phyloP scores from a whole-genome alignment of 2,888 invertebrate species.

The Platycnemis pennipes region DNA sequence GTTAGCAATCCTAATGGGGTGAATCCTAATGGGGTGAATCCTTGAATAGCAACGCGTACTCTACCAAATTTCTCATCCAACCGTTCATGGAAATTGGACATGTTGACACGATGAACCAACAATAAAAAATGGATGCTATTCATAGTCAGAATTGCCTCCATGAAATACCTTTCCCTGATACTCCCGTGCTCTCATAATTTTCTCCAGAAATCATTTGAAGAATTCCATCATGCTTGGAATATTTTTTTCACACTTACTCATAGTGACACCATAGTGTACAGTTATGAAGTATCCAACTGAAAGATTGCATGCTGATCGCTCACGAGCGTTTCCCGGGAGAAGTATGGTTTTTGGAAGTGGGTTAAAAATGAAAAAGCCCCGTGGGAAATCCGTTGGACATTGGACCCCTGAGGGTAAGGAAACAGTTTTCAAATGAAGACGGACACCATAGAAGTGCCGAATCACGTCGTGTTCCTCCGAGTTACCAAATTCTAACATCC shows the following conservation, averaged over 20 bases:
- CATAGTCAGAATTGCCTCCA: no score
- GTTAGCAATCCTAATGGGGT: no score
- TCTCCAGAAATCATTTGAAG: neutral
- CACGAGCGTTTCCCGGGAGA: neutral
- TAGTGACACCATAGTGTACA: neutral
- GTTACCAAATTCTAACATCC: slow-evolving; percentile 60
- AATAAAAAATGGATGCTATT: no score
- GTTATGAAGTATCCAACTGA: neutral
- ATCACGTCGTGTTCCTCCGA: slow-evolving; percentile 8
- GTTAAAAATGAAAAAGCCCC: neutral
- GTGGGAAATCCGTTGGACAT: slow-evolving; percentile 8
- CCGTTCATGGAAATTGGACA: no score
- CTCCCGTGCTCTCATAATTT: neutral
- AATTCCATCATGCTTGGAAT: neutral
- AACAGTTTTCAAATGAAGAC: slow-evolving; percentile 53
- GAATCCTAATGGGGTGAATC: no score
- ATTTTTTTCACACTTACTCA: neutral
- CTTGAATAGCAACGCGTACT: no score
- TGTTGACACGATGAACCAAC: no score
- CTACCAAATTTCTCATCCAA: no score
- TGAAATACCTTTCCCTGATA: no score
- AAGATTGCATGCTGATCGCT: neutral
- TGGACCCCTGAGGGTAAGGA: neutral
- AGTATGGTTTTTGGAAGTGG: neutral
- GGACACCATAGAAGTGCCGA: slow-evolving; percentile 21